phyloP scores from a whole-genome alignment of 2,113 vertebrate species.

The Dipodomys spectabilis region DNA sequence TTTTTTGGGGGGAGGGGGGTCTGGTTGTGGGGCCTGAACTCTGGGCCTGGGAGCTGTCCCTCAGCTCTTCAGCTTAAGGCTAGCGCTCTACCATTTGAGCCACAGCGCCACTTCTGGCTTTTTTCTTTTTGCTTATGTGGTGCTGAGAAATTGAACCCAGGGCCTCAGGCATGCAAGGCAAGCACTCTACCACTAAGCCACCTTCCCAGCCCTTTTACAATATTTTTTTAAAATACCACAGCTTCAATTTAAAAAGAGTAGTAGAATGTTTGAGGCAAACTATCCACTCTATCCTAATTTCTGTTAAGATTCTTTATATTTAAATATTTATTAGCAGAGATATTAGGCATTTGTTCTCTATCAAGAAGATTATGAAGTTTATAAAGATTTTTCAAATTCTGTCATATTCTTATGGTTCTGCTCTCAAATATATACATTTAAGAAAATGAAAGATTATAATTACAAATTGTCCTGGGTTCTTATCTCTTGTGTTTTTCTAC shows the following conservation, averaged over 20 bases:
- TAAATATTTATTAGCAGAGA: conserved; percentile 2
- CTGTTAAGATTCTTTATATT: neutral
- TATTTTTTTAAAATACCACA: no score
- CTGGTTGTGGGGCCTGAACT: no score
- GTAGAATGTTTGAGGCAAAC: neutral
- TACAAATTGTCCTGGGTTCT: neutral
- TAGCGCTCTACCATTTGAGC: no score
- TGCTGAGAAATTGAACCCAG: no score
- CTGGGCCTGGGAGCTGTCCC: no score
- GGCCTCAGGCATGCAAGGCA: no score
- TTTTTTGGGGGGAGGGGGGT: no score
- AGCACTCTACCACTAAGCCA: no score
- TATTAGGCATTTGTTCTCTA: neutral
- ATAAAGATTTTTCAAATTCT: neutral
- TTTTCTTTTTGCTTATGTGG: no score
- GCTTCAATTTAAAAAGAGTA: neutral
- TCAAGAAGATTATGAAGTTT: neutral
- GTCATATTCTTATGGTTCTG: neutral
- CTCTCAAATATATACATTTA: neutral
- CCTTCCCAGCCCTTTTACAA: no score
- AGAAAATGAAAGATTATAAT: neutral
- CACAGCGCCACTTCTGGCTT: no score
- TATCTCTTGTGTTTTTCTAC: neutral
- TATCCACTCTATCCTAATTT: neutral
- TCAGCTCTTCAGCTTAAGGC: no score